Base-by-base conservation (phyloP, 2,113 vertebrate species). In the Ciconia stormi region DNA sequence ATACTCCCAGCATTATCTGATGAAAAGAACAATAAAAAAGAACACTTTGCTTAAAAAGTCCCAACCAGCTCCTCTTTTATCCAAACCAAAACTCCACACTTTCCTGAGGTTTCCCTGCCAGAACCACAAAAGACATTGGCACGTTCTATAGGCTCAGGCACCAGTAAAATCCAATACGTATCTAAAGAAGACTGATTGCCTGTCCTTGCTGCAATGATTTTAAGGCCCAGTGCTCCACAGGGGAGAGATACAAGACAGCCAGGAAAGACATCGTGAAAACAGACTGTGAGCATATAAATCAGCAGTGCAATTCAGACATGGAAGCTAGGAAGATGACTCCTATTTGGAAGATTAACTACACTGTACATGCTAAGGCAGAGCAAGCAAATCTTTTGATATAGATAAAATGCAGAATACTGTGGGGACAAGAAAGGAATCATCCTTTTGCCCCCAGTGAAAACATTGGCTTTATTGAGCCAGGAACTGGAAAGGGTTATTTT, bases 91-190 rank as follows among this genome's bases (percentile, higher is more conserved):
- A 80, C 89, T 95, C 96, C 74, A 88, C 87, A 62, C 55, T 97
- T 91, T 55, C 47, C 78, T 81, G 84, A 93, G 32, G 42, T 58
- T 94, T 96, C 58, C n/a, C 71, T 91, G 91, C 84, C 95, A 96
- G 96, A 97, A 96, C 87, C 91, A 93, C 96, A 94, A 71, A 95
- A 96, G 81, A 81, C n/a, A 86, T 55, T 97, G 96, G 96, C 89
- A 70, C 4, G 0, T 90, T 92, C 85, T 59, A 40, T 34, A 96
- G 42, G 53, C 85, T 90, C 53, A 94, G 71, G 67, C 82, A 96
- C 67, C 26, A 70, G 88, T 77, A 96, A 97, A 92, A 95, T 90
- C 71, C 90, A 97, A 77, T 78, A 90, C 3, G 0, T 78, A 95
- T 86, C 95, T 97, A 80, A 86, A 93, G 88, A 96, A 97, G 92